phyloP scores from a whole-genome alignment of 1,140 invertebrate genomes.

The Drosophila serrata region DNA sequence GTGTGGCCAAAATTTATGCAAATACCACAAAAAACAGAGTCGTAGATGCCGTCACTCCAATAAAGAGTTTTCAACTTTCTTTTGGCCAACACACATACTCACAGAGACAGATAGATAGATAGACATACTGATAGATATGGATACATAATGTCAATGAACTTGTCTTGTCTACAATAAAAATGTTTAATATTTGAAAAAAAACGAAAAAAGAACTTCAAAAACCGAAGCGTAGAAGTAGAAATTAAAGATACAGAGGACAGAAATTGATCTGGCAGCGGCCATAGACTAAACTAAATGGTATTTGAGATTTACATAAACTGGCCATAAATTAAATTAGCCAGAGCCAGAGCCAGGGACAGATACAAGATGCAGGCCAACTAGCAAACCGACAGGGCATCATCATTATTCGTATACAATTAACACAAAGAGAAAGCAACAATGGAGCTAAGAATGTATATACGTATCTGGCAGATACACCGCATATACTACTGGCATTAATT shows the following conservation, averaged over 20 bases:
- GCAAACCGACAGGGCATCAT: conserved; percentile 58
- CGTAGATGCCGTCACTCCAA: conserved; percentile 37
- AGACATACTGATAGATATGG: conserved; percentile 25
- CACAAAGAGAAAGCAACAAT: conserved; percentile 76
- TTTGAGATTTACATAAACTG: conserved; percentile 79
- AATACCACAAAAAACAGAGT: conserved; percentile 45
- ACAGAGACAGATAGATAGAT: conserved; percentile 6
- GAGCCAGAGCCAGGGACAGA: conserved; percentile 36
- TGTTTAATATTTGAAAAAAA: conserved; percentile 75
- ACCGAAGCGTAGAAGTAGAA: conserved; percentile 48
- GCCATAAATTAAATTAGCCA: conserved; percentile 81
- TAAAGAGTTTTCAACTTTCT: conserved; percentile 74
- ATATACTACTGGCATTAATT: conserved; percentile 61
- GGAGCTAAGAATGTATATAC: conserved; percentile 38
- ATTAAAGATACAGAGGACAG: conserved; percentile 53
- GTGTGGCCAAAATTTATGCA: conserved; percentile 78
- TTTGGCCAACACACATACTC: conserved; percentile 47
- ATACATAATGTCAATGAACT: conserved; percentile 72
- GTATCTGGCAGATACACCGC: conserved; percentile 43
- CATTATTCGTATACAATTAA: conserved; percentile 83
- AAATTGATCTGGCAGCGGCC: conserved; percentile 49
- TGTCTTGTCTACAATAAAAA: conserved; percentile 46
- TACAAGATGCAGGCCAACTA: conserved; percentile 60
- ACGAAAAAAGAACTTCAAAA: conserved; percentile 59
- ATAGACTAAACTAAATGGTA: conserved; percentile 66